phyloP scores from a whole-genome alignment of 2,797 vertebrate genomes.

The Pelochelys cantorii region DNA sequence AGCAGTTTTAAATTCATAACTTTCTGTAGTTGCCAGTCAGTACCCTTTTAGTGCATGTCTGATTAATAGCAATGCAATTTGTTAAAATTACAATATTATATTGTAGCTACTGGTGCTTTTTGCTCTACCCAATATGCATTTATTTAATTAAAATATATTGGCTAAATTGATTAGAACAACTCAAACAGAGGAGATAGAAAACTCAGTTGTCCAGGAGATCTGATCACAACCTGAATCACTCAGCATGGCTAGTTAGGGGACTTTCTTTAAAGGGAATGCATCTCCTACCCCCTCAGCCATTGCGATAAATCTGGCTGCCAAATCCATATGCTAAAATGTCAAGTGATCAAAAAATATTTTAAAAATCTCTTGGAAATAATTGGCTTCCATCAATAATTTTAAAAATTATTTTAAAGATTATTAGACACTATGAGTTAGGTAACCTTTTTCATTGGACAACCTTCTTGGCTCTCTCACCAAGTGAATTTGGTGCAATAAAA shows the following conservation, averaged over 20 bases:
- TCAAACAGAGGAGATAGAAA: neutral
- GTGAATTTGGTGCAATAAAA: neutral
- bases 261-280: neutral
- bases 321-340: neutral
- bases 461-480: neutral
- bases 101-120: neutral
- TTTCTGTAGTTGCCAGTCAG: neutral
- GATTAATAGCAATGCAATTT: neutral
- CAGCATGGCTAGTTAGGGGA: neutral
- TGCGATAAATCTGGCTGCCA: neutral
- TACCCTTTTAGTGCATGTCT: too few species aligned
- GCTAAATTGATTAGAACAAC: neutral
- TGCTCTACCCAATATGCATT: neutral
- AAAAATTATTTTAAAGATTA: neutral
- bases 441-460: neutral
- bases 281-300: neutral
- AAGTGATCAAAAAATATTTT: neutral
- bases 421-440: too few species aligned
- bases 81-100: neutral
- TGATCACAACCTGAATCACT: neutral
- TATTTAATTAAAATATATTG: neutral
- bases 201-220: neutral
- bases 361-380: neutral
- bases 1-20: neutral
- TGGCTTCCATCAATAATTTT: neutral